Conservation (phyloP, 1,140 invertebrate genomes). For the Brachionus asplanchnoidis region DNA sequence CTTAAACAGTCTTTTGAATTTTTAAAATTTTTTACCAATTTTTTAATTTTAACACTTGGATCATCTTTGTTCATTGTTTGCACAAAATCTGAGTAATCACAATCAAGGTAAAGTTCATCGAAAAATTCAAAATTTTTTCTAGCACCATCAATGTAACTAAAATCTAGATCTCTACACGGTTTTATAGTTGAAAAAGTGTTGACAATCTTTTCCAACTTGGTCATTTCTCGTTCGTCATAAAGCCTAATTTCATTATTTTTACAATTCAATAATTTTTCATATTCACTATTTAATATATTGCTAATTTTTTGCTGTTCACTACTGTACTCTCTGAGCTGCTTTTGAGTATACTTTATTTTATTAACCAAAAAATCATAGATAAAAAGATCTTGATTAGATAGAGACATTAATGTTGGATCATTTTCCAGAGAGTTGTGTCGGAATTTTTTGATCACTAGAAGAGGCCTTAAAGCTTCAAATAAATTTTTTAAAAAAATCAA, state of each 20-base stretch:
- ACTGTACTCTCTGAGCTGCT: not conserved
- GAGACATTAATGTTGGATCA: not conserved
- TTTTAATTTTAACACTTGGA: not conserved
- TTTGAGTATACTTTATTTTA: not conserved
- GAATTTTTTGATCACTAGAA: not conserved
- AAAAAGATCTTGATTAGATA: not conserved
- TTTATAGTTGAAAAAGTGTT: not conserved
- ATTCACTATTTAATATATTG: not conserved
- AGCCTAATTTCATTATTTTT: not conserved
- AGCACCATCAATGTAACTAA: not conserved
- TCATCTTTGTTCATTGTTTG: not conserved
- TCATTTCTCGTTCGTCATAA: not conserved
- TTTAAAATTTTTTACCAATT: not conserved
- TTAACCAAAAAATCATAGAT: not conserved
- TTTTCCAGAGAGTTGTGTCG: not conserved
- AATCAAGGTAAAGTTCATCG: not conserved
- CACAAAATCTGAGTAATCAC: not conserved
- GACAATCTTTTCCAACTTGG: not conserved
- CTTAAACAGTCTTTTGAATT: not conserved
- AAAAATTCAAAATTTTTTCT: not conserved
- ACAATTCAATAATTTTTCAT: not conserved
- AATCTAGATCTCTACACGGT: not conserved
- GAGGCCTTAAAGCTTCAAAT: not conserved
- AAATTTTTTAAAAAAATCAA: not conserved
- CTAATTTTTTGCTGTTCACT: not conserved